Evolutionary conservation across 2,888 invertebrate genomes (phyloP).

Genomic region (Cordilura impudica): DNA sequence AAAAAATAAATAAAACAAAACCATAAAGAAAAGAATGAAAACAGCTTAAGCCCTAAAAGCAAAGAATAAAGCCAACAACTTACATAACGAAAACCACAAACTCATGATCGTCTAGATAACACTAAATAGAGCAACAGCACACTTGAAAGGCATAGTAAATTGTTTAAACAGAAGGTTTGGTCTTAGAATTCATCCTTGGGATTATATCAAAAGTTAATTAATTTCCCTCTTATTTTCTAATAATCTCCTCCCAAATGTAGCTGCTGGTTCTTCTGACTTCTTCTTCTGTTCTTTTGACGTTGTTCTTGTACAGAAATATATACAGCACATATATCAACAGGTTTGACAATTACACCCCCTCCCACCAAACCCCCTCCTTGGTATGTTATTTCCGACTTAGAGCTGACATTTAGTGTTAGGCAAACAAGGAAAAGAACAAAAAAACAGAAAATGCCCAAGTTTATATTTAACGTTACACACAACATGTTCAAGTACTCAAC

Average conservation of each 20-base stretch:
- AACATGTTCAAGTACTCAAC: not conserved
- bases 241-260: conserved; percentile 16
- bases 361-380: not conserved
- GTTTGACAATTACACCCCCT: not conserved
- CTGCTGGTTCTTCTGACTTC: not conserved
- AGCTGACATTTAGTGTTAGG: conserved; percentile 3
- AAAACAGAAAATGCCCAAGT: not conserved
- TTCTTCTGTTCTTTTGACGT: not conserved
- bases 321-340: conserved; percentile 6
- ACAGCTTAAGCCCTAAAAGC: conserved; percentile 7
- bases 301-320: not conserved
- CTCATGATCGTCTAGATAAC: not conserved
- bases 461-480: not conserved
- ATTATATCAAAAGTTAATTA: conserved; percentile 27
- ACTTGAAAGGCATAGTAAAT: not conserved
- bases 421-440: no score
- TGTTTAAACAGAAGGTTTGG: not conserved
- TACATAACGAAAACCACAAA: not conserved
- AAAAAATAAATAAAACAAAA: not conserved
- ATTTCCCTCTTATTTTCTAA: conserved; percentile 28
- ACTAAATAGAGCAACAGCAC: not conserved
- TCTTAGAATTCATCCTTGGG: not conserved
- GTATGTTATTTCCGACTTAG: conserved; percentile 26
- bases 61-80: not conserved
- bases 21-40: no score